Evolutionary conservation across 2,888 invertebrate genomes (phyloP), one percentile per base, ranked within the genome.

Genomic region (Philereme vetulata): DNA sequence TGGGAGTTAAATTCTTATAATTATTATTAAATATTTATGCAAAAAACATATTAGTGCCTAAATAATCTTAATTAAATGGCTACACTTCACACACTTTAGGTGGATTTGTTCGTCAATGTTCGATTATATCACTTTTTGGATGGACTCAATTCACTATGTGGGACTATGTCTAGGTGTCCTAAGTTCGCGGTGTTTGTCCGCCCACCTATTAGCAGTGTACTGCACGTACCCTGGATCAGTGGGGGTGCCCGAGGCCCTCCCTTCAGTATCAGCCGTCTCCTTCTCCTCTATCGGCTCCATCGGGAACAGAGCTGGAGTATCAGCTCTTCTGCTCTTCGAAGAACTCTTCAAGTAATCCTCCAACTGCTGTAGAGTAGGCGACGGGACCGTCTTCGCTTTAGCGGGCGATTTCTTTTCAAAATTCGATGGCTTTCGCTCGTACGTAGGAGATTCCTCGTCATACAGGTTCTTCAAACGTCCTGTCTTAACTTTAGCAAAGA

Each of bases 211-310:
- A 0, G 95, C 96, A 0, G 95, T 94, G 75, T 95, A 95, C 73
- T 95, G 94, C 2, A 96, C 96, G 72, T 94, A 96, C 4, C 96
- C 96, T 0, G 95, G 95, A 80, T 96, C 95, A 0, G 94, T 94
- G 0, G 96, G 95, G 0, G 95, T 93, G n/a, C 94, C 95, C 0
- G 94, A 93, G 0, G 93, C 93, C 51, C 93, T 80, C 0, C 89
- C 92, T 3, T 87, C 88, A 4, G 77, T 72, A 36, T 87, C 88
- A 1, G 81, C 71, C 1, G 76, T 78, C 42, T 91, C 86, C 43
- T 82, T 84, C 68, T 93, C 91, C 54, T 83, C 86, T n/a, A 89
- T 89, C 0, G 94, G 93, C 51, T 93, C 90, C 83, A 93, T 93
- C 48, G 94, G 90, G 70, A 93, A 92, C 65, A 91, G 36, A 0